Percentiles rank a stretch among this genome's conserved stretches.
Conservation (phyloP, 2,797 vertebrate species). For the Cuniculus paca region DNA sequence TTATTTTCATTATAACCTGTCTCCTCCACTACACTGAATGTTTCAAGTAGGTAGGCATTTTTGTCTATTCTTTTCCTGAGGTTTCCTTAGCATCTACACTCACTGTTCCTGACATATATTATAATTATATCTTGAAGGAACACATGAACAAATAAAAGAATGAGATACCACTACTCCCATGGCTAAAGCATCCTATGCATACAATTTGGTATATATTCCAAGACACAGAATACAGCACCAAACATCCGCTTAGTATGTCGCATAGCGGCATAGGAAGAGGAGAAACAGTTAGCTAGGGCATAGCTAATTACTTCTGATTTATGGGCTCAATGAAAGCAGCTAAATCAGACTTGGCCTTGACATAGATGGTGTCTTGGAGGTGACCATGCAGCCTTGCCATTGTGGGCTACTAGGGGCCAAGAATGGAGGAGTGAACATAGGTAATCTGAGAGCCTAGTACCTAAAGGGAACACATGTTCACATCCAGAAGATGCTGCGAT, state of each 20-base stretch:
- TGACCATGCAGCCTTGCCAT: rapidly evolving
- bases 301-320: neutral
- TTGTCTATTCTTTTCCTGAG: neutral
- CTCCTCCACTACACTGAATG: neutral
- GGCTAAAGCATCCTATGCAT: neutral
- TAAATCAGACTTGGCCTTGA: neutral
- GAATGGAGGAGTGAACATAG: neutral
- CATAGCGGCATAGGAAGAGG: neutral
- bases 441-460: neutral
- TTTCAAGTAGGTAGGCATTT: neutral
- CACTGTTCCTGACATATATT: neutral
- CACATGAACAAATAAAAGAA: neutral
- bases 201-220: neutral
- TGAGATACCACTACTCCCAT: neutral
- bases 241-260: neutral
- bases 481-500: neutral
- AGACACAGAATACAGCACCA: neutral
- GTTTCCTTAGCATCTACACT: neutral
- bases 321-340: neutral
- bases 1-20: neutral
- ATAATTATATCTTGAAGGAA: neutral
- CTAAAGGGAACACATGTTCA: neutral
- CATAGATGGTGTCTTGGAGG: rapidly evolving
- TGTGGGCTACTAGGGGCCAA: neutral
- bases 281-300: neutral